These are phyloP conservation scores for Oryzias javanicus DNA, from an alignment of 2,113 vertebrate genomes.

Conservation along the genomic window DNA sequence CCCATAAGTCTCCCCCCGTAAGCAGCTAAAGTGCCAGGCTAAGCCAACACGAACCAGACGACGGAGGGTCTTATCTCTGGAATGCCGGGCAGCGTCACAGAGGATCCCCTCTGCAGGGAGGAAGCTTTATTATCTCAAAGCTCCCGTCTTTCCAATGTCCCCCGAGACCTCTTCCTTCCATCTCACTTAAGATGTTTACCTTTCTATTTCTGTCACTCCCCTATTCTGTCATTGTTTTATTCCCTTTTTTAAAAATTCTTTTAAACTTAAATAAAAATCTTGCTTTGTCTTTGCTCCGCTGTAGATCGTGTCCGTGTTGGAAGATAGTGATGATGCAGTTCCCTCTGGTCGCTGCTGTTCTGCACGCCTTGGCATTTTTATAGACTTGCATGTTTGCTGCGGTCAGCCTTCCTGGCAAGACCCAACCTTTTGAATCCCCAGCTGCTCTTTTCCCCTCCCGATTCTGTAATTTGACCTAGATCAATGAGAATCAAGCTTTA, in stretches of 20 bases:
- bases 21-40: slow-evolving; percentile 61
- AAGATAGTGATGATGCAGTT: slow-evolving; percentile 66
- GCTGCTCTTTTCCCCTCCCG: slow-evolving; percentile 49
- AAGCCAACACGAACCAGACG: slow-evolving; percentile 58
- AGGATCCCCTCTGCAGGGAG: slow-evolving; percentile 59
- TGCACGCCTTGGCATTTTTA: slow-evolving; percentile 65
- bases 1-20: slow-evolving; percentile 38
- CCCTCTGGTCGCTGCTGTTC: slow-evolving; percentile 64
- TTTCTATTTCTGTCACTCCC: slow-evolving; percentile 11
- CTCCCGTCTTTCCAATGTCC: slow-evolving; percentile 54
- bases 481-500: slow-evolving; percentile 38
- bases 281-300: slow-evolving; percentile 11
- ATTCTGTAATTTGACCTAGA: slow-evolving; percentile 44
- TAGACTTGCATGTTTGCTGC: slow-evolving; percentile 62
- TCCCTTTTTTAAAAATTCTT: not conserved
- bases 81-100: slow-evolving; percentile 59
- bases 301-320: slow-evolving; percentile 50
- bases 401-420: slow-evolving; percentile 57
- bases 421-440: slow-evolving; percentile 50
- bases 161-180: slow-evolving; percentile 27
- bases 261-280: not conserved
- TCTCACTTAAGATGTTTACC: slow-evolving; percentile 36
- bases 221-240: not conserved
- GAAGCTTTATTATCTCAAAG: slow-evolving; percentile 58
- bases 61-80: slow-evolving; percentile 65